Evolutionary conservation across 2,113 vertebrate species (phyloP), one percentile per base, ranked within the genome.

Genomic region (Apodemus speciosus): DNA sequence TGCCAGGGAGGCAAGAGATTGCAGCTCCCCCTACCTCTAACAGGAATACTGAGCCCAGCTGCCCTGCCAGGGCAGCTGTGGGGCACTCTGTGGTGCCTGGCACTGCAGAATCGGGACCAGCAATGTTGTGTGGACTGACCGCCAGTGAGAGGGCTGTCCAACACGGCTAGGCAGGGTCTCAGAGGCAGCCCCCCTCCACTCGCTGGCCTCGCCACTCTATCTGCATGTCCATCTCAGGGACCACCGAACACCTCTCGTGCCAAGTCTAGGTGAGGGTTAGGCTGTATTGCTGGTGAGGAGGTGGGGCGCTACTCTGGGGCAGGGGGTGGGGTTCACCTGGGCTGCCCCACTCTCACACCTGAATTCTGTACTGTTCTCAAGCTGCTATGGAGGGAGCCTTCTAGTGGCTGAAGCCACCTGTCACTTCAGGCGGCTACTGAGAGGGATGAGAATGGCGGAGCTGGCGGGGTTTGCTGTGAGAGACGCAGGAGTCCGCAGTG

Each of bases 381-480:
- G 49, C 3, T 18, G 66, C 13, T 27, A 14, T 21, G 32, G 43
- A 38, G 85, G 8, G 35, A 38, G 68, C 8, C n/a, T 27, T 56
- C 13, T 15, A 66, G 35, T 71, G 35, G 23, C 51, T 72, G 25
- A 40, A 51, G 15, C 80, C 15, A 6, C 38, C 15, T 16, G 2
- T 9, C 53, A 40, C 49, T 60, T 53, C 84, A n/a, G 18, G 35
- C 18, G 27, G 4, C 53, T 10, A 23, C 6, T 3, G 3, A 49
- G 2, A 14, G 4, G n/a, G 27, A 2, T 4, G 7, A 15, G 8
- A 1, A 16, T 10, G 4, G 15, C 2, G 23, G 46, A 9, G 20
- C 68, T 27, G 38, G 0, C 16, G 9, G 49, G 38, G 7, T 43
- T 40, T 66, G 4, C 13, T 38, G 14, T 10, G 56, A 23, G 23